phyloP scores from a whole-genome alignment of 2,888 invertebrate genomes.

The Helleia helle region DNA sequence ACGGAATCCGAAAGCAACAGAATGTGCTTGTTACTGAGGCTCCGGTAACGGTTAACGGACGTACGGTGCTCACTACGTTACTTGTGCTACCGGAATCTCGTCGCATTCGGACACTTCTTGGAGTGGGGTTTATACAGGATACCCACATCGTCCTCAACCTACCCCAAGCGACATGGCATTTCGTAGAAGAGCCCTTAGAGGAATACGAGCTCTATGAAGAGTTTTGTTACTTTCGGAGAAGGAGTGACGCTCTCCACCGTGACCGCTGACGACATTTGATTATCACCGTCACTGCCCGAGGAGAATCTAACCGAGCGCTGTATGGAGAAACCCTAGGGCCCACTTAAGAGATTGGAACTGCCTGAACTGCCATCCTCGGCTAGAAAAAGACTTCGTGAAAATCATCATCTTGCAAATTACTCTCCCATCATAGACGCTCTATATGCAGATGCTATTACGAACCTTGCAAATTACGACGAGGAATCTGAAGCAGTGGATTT shows the following conservation, averaged over 20 bases:
- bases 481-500: too few relatives aligned
- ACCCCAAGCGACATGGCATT: conserved; percentile 12
- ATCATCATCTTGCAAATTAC: neutral
- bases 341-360: neutral
- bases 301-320: neutral
- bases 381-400: neutral
- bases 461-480: neutral
- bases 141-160: conserved; percentile 11
- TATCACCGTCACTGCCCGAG: neutral
- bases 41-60: conserved; percentile 11
- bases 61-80: conserved; percentile 19
- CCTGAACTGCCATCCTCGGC: neutral
- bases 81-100: conserved; percentile 21
- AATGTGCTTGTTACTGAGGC: conserved; percentile 9
- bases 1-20: conserved; percentile 14
- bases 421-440: neutral
- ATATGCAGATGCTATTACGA: neutral
- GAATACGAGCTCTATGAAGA: conserved; percentile 11
- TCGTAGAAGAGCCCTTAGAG: conserved; percentile 3
- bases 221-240: too few relatives aligned
- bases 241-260: neutral
- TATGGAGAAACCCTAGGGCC: neutral
- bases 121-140: conserved; percentile 20
- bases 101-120: conserved; percentile 20
- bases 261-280: neutral